phyloP scores from a whole-genome alignment of 2,888 invertebrate species.

The Urechis unicinctus region DNA sequence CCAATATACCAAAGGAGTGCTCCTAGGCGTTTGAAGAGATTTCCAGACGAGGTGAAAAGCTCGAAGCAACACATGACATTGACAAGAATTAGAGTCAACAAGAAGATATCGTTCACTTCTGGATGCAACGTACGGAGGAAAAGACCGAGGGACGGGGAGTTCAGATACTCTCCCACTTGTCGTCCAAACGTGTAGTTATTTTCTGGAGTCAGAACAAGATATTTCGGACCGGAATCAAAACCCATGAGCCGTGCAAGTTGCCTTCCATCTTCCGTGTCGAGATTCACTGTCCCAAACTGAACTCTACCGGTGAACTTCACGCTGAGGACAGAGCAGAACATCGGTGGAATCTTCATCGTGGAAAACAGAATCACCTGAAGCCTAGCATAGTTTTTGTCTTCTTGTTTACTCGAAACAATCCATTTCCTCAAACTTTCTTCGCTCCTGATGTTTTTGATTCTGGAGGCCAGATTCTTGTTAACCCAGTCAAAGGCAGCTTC shows the following conservation, averaged over 20 bases:
- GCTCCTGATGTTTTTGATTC: slow-evolving; percentile 43
- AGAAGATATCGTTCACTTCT: slow-evolving; percentile 55
- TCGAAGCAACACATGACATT: slow-evolving; percentile 52
- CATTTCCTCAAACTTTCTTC: slow-evolving; percentile 6
- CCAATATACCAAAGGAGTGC: slow-evolving; percentile 49
- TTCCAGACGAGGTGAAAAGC: slow-evolving; percentile 47
- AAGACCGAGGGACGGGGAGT: slow-evolving; percentile 50
- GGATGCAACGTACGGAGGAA: slow-evolving; percentile 53
- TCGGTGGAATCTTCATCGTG: slow-evolving; percentile 50
- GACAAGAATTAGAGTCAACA: slow-evolving; percentile 50
- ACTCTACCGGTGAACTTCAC: slow-evolving; percentile 56
- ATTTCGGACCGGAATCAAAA: slow-evolving; percentile 34
- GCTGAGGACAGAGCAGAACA: slow-evolving; percentile 55
- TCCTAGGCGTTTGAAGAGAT: slow-evolving; percentile 39
- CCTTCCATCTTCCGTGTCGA: slow-evolving; percentile 21
- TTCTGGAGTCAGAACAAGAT: slow-evolving; percentile 52
- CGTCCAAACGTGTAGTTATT: slow-evolving; percentile 48
- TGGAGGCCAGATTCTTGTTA: slow-evolving; percentile 49
- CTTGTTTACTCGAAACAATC: background rate
- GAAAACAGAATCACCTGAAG: slow-evolving; percentile 52
- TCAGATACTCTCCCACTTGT: slow-evolving; percentile 49
- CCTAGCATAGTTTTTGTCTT: slow-evolving; percentile 16
- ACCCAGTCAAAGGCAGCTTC: slow-evolving; percentile 52
- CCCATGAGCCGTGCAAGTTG: slow-evolving; percentile 22
- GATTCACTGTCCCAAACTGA: slow-evolving; percentile 48